Conservation (phyloP, 2,797 vertebrate genomes). For the Loris lydekkerianus region DNA sequence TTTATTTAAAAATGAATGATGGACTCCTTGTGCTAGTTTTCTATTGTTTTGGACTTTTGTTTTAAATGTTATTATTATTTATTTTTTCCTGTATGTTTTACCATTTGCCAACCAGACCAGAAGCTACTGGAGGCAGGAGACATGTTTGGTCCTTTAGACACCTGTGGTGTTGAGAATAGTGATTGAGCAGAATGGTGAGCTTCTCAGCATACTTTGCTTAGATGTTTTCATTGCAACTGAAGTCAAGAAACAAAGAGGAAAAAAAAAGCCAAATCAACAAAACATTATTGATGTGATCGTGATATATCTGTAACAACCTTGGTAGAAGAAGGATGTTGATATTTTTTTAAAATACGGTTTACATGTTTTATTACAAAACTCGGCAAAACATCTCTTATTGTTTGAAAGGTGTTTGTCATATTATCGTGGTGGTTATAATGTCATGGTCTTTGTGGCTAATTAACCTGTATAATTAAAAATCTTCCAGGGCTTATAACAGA, state of each 20-base stretch:
- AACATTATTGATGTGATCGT: constrained; percentile 20
- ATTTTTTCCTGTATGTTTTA: constrained; percentile 45
- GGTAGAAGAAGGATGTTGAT: not conserved
- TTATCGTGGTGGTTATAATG: constrained; percentile 31
- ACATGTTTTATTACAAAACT: constrained; percentile 9
- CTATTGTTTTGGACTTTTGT: constrained; percentile 5
- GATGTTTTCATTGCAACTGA: constrained; percentile 11
- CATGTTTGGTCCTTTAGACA: not conserved
- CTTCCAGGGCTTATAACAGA: not conserved
- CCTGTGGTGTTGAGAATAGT: not conserved
- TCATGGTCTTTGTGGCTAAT: not conserved
- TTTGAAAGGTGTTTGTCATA: not conserved
- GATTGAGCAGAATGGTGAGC: not conserved
- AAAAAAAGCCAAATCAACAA: not conserved
- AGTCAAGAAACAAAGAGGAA: constrained; percentile 16
- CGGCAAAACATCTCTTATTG: constrained; percentile 26
- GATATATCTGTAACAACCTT: constrained; percentile 28
- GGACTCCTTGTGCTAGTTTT: not conserved
- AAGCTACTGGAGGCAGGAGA: not conserved
- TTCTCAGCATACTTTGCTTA: constrained; percentile 11
- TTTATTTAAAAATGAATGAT: constrained; percentile 49
- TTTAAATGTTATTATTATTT: constrained; percentile 24
- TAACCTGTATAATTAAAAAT: not conserved
- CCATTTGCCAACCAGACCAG: not conserved
- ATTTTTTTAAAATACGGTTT: constrained; percentile 44